Base-by-base conservation (phyloP, 2,797 vertebrate species). In the Cryptoblepharus egeriae region DNA sequence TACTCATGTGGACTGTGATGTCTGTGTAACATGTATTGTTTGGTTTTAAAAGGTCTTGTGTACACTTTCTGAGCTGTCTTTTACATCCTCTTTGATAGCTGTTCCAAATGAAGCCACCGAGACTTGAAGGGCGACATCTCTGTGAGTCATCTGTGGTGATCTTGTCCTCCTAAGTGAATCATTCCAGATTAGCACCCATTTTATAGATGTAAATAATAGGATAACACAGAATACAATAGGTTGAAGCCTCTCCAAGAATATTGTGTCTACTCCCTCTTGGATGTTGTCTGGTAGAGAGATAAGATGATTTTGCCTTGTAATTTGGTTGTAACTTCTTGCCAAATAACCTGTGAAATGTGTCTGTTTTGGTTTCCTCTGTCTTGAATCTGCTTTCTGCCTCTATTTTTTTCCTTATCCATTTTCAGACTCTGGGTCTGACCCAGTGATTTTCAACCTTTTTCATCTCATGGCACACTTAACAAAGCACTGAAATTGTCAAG, bases 321-420 rank as follows among this genome's bases (percentile, higher is more conserved):
- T 30, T 71, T 77, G 63, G 12, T 49, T 81, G 73, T 74, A 65
- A 61, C 61, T 75, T 67, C 52, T 74, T 74, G 60, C 74, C 65
- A 42, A 75, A 81, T 81, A 63, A 28, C 42, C 28, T 32, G 61
- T 67, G 71, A 42, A 75, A n/a, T 57, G n/a, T 67, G 49, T 52
- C 60, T 55, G 79, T 39, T 74, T 20, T 42, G 30, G 18, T 65
- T 67, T 81, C 22, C 28, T 15, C 74, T 76, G 11, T 37, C 37
- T 18, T n/a, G 2, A 42, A 16, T 71, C 30, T 57, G 32, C n/a
- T 49, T 71, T 77, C 32, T 70, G 4, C 13, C 35, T 28, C 22
- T 80, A 18, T 80, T 80, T 55, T 49, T 13, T 18, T 68, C 65
- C 22, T 30, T 49, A 20, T 5, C n/a, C 24, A 4, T 8, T 22